Evolutionary conservation across 2,113 vertebrate species (phyloP).

Genomic region (Corynorhinus townsendii): DNA sequence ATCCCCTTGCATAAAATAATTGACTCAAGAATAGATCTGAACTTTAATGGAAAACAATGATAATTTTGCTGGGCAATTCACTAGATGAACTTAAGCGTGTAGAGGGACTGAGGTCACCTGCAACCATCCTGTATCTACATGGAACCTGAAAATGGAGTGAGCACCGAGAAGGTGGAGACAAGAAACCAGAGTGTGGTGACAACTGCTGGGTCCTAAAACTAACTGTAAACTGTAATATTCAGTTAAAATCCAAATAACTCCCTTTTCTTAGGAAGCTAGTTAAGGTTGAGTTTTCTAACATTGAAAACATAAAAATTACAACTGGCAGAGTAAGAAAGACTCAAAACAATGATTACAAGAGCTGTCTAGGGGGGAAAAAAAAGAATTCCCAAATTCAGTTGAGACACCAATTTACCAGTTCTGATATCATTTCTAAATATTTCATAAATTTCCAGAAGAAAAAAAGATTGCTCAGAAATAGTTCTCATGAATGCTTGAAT

Average conservation of each 20-base stretch:
- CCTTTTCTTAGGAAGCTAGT: background rate
- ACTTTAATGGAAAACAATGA: background rate
- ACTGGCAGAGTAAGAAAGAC: background rate
- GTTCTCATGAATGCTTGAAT: background rate
- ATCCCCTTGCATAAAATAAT: background rate
- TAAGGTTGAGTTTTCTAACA: background rate
- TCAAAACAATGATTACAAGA: background rate
- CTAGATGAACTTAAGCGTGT: background rate
- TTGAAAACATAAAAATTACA: background rate
- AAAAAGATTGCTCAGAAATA: background rate
- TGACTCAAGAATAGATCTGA: background rate
- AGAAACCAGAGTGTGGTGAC: background rate
- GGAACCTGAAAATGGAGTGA: background rate
- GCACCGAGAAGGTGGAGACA: background rate
- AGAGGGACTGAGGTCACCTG: background rate
- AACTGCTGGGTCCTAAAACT: background rate
- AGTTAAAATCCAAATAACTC: background rate
- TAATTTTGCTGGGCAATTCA: background rate
- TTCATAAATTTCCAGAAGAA: background rate
- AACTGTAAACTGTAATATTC: background rate
- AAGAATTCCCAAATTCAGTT: background rate
- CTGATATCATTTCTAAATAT: background rate
- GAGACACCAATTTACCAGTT: background rate
- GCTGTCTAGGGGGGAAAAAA: background rate
- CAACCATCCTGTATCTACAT: background rate